A percentile compares a stretch with the other conserved stretches of the same genome.
These are phyloP conservation scores for Cheilosia vulpina DNA, from an alignment of 2,888 invertebrate genomes.

Conservation along the genomic window DNA sequence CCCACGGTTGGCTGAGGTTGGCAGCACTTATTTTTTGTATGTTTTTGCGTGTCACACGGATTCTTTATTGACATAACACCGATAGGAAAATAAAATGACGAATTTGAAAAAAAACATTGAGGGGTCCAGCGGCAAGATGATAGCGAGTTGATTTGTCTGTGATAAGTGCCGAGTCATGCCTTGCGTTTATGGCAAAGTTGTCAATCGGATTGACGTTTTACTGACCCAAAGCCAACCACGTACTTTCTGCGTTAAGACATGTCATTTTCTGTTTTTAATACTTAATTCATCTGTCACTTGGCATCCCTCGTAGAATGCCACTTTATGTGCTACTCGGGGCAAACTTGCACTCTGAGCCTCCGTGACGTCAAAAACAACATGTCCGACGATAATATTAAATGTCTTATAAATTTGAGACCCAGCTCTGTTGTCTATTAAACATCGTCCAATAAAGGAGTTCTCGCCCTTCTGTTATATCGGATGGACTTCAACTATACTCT, in stretches of 20 bases:
- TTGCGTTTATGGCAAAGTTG: too few relatives aligned
- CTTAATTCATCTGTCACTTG: background rate
- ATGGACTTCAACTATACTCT: background rate
- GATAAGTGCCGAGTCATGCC: too few relatives aligned
- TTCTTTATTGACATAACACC: too few relatives aligned
- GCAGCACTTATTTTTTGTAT: too few relatives aligned
- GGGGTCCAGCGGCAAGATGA: too few relatives aligned
- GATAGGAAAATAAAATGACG: too few relatives aligned
- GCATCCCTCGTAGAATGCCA: conserved; percentile 3
- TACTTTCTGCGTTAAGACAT: background rate
- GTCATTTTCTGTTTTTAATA: background rate
- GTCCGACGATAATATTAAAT: conserved; percentile 47
- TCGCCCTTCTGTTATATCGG: background rate
- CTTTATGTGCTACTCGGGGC: background rate
- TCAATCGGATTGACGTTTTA: too few relatives aligned
- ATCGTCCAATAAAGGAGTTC: conserved; percentile 16
- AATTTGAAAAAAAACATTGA: too few relatives aligned
- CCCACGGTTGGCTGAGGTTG: too few relatives aligned
- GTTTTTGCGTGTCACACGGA: too few relatives aligned
- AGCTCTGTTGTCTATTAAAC: conserved; percentile 32
- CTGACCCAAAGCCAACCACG: too few relatives aligned
- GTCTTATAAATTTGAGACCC: conserved; percentile 45
- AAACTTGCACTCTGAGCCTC: background rate
- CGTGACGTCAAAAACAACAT: conserved; percentile 34
- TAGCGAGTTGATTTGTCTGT: too few relatives aligned